phyloP scores from a whole-genome alignment of 2,888 invertebrate species.

The Nymphalis urticae region DNA sequence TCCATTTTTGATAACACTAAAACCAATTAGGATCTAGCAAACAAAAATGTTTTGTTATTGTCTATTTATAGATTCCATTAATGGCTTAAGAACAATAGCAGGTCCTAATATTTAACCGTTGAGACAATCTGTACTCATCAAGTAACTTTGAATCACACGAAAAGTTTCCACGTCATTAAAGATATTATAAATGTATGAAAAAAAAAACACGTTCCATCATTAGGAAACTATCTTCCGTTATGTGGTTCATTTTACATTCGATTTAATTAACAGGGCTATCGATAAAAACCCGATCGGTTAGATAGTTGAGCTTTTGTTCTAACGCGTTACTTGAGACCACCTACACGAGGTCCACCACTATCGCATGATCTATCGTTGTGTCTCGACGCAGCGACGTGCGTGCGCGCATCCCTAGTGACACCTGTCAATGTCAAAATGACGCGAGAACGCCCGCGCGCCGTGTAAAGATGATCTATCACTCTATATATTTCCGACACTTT shows the following conservation, averaged over 20 bases:
- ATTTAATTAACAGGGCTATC: constrained; percentile 44
- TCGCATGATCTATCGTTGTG: constrained; percentile 72
- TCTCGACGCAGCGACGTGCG: constrained; percentile 59
- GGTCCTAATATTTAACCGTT: too few species aligned
- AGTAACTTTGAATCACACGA: neutral
- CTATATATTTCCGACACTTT: constrained; percentile 24
- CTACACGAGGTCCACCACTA: constrained; percentile 67
- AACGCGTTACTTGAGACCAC: constrained; percentile 64
- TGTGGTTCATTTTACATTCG: constrained; percentile 36
- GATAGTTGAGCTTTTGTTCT: constrained; percentile 63
- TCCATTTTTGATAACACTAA: too few species aligned
- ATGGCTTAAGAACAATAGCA: too few species aligned
- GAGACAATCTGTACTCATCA: neutral
- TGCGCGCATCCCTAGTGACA: constrained; percentile 70
- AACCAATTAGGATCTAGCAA: too few species aligned
- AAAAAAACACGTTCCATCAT: constrained; percentile 15
- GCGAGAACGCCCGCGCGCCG: constrained; percentile 69
- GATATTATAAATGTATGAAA: constrained; percentile 16
- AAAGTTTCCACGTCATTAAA: constrained; percentile 10
- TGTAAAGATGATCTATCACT: constrained; percentile 33
- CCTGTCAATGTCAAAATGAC: constrained; percentile 76
- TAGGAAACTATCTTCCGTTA: constrained; percentile 22
- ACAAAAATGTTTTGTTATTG: too few species aligned
- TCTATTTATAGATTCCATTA: too few species aligned
- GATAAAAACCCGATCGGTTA: constrained; percentile 54